A percentile compares a stretch with the other conserved stretches of the same genome.
These are phyloP conservation scores for Agrochola circellaris DNA, from an alignment of 2,888 invertebrate species.

Conservation along the genomic window DNA sequence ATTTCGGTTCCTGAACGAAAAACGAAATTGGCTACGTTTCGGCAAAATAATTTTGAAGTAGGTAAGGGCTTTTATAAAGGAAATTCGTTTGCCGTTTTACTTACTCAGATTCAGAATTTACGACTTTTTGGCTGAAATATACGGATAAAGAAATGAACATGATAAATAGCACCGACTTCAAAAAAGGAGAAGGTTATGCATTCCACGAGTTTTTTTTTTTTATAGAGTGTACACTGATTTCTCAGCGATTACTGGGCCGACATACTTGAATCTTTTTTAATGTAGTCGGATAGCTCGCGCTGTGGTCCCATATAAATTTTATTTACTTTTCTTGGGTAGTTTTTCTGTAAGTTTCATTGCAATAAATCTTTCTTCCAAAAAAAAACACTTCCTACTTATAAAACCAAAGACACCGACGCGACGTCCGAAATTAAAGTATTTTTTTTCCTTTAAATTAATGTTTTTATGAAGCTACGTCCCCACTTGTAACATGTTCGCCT, in stretches of 20 bases:
- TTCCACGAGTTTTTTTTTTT: neutral
- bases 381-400: too few species aligned
- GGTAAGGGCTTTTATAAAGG: slow-evolving; percentile 14
- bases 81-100: neutral
- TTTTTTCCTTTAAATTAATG: too few species aligned
- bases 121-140: neutral
- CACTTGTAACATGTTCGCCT: neutral
- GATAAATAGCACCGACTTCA: neutral
- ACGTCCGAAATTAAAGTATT: too few species aligned
- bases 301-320: neutral
- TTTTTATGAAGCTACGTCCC: too few species aligned
- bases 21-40: slow-evolving; percentile 47
- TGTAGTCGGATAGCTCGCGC: neutral
- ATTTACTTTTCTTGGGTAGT: too few species aligned
- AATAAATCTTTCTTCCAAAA: too few species aligned
- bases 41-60: slow-evolving; percentile 20
- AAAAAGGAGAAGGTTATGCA: neutral
- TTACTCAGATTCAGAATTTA: neutral
- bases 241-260: neutral
- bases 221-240: neutral
- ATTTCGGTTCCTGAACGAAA: slow-evolving; percentile 33
- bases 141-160: neutral
- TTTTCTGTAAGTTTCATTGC: too few species aligned
- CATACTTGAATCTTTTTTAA: neutral
- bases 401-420: too few species aligned